Evolutionary conservation across 1,140 invertebrate species (phyloP), one percentile per base, ranked within the genome.

Genomic region (Drosophila rufa): DNA sequence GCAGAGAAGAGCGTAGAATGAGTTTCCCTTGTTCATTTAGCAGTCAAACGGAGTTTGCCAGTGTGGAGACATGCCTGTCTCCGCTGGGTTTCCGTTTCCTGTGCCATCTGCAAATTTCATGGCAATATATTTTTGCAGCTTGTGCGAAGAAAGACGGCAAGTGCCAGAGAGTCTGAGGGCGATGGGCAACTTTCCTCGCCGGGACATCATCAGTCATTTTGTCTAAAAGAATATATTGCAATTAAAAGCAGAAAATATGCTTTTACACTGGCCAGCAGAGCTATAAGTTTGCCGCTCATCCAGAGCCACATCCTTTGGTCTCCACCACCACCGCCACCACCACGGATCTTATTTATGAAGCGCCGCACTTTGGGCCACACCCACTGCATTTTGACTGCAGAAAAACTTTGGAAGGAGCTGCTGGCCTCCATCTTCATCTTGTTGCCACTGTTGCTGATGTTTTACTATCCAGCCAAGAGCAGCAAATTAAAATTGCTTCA

Each of bases 191-290:
- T 68, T 46, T 67, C 19, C 62, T 61, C 14, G 45, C 57, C 50
- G 27, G 59, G 73, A 74, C 86, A 90, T 90, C 85, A 90, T 90
- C 85, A 90, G 85, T 90, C 85, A 90, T 90, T 90, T 90, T 91
- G 85, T 91, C 85, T 90, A 82, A 90, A 82, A 90, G 85, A 90
- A 90, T 90, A 90, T 90, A 90, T 90, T 90, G 85, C 85, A 90
- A 90, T 90, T 90, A 90, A 90, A 90, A 90, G 75, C 85, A 90
- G 86, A 91, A 90, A 90, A 90, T 90, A 90, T 90, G 82, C 85
- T 90, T 75, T 84, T 85, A 75, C 75, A 76, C 79, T 86, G 75
- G 69, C 65, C 82, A 81, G 69, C 74, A 69, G 59, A 71, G 67
- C 67, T 59, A 73, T 65, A 82, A 82, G 80, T 79, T 59, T 68